Percentiles rank a stretch among this genome's conserved stretches.
phyloP scores from a whole-genome alignment of 2,797 vertebrate species.

The Ambastaia sidthimunki region DNA sequence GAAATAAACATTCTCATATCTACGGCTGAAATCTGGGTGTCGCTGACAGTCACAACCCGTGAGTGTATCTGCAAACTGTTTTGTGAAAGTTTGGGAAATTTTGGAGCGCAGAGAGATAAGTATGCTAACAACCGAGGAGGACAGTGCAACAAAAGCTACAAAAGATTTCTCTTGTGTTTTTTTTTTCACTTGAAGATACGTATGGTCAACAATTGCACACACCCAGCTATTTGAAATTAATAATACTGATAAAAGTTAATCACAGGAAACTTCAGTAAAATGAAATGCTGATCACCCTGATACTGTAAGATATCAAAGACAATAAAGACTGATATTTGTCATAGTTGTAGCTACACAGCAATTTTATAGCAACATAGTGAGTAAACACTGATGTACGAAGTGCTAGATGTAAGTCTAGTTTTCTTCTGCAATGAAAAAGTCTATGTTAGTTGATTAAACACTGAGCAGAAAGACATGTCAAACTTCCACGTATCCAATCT shows the following conservation, averaged over 20 bases:
- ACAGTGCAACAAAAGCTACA: not conserved
- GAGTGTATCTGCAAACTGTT: conserved; percentile 14
- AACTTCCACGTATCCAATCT: conserved; percentile 32
- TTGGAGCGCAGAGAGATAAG: conserved; percentile 13
- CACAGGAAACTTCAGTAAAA: not conserved
- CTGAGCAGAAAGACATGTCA: conserved; percentile 13
- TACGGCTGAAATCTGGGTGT: conserved; percentile 20
- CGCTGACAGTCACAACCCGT: conserved; percentile 25
- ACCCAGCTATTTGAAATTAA: too few species aligned
- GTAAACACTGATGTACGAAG: conserved; percentile 7
- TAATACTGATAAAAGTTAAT: too few species aligned
- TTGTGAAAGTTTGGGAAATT: not conserved
- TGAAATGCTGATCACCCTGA: not conserved
- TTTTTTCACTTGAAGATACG: too few species aligned
- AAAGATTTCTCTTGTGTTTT: too few species aligned
- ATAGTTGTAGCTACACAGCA: not conserved
- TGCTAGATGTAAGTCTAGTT: conserved; percentile 20
- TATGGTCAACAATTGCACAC: too few species aligned
- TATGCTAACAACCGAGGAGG: not conserved
- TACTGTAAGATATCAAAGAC: not conserved
- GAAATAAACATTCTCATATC: conserved; percentile 21
- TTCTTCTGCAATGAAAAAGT: conserved; percentile 35
- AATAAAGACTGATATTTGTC: not conserved
- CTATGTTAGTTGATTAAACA: conserved; percentile 34
- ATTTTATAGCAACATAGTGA: conserved; percentile 18